A percentile compares a stretch with the other conserved stretches of the same genome.
Conservation (phyloP, 2,888 invertebrate genomes). For the Meiosimyza decipiens region DNA sequence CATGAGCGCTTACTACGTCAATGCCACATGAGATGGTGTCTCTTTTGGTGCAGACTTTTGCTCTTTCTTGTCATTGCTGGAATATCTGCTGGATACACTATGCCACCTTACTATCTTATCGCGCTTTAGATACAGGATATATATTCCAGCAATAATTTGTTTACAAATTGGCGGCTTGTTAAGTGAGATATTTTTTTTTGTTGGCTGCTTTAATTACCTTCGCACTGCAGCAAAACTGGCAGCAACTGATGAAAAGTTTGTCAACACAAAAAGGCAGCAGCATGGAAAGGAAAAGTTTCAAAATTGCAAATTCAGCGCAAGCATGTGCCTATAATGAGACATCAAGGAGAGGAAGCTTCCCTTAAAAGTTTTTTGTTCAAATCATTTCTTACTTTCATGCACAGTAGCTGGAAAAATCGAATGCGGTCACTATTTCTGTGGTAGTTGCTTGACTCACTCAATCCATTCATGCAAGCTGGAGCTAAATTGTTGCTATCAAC, state of each 20-base stretch:
- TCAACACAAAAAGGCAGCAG: not conserved
- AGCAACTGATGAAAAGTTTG: not conserved
- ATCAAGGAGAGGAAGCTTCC: constrained; percentile 9
- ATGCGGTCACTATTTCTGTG: not conserved
- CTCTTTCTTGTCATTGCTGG: too few relatives aligned
- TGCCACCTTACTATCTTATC: too few relatives aligned
- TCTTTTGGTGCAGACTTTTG: too few relatives aligned
- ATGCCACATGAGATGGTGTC: too few relatives aligned
- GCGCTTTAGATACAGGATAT: too few relatives aligned
- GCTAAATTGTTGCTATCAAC: constrained; percentile 5
- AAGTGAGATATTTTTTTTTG: not conserved
- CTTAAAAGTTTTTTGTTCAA: not conserved
- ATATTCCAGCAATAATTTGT: constrained; percentile 18
- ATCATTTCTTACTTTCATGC: not conserved
- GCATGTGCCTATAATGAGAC: not conserved
- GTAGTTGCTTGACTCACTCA: too few relatives aligned
- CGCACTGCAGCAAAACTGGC: not conserved
- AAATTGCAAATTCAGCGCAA: not conserved
- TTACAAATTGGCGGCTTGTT: constrained; percentile 10
- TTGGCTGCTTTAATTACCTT: not conserved
- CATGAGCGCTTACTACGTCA: too few relatives aligned
- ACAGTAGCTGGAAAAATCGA: not conserved
- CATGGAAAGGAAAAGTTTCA: not conserved
- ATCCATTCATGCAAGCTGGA: too few relatives aligned
- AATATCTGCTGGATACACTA: too few relatives aligned